Conservation (phyloP, 2,113 vertebrate genomes). For the Aepyceros melampus region DNA sequence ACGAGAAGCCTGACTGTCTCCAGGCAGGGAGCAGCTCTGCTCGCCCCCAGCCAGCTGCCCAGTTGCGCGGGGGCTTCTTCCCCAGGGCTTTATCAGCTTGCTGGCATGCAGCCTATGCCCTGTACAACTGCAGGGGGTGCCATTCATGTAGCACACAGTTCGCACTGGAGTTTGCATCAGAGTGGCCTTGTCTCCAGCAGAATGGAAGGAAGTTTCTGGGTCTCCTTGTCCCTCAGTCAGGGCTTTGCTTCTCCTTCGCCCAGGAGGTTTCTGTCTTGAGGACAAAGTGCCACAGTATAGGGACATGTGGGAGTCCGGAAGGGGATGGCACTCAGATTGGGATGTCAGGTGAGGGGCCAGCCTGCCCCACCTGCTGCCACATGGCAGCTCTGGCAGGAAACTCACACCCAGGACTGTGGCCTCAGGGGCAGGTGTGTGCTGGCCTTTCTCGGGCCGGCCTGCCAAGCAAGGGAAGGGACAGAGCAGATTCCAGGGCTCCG, state of each 20-base stretch:
- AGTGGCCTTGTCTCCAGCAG: background rate
- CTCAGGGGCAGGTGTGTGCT: background rate
- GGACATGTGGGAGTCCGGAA: fast-evolving
- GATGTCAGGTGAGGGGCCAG: background rate
- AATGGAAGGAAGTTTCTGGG: background rate
- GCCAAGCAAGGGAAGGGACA: background rate
- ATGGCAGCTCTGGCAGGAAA: background rate
- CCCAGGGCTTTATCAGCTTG: background rate
- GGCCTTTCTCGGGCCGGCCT: background rate
- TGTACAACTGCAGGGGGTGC: background rate
- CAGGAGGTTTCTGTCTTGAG: background rate
- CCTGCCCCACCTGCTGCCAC: background rate
- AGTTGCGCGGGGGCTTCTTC: background rate
- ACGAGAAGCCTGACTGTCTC: background rate
- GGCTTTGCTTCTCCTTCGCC: background rate
- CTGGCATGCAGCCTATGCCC: background rate
- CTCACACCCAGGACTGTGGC: background rate
- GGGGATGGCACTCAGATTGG: background rate
- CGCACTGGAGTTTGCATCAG: fast-evolving
- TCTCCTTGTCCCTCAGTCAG: background rate
- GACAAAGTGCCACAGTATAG: background rate
- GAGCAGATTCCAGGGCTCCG: background rate
- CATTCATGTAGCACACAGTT: background rate
- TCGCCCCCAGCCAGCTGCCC: background rate
- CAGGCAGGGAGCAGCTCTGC: background rate